phyloP scores from a whole-genome alignment of 1,140 invertebrate species.

The Drosophila ficusphila region DNA sequence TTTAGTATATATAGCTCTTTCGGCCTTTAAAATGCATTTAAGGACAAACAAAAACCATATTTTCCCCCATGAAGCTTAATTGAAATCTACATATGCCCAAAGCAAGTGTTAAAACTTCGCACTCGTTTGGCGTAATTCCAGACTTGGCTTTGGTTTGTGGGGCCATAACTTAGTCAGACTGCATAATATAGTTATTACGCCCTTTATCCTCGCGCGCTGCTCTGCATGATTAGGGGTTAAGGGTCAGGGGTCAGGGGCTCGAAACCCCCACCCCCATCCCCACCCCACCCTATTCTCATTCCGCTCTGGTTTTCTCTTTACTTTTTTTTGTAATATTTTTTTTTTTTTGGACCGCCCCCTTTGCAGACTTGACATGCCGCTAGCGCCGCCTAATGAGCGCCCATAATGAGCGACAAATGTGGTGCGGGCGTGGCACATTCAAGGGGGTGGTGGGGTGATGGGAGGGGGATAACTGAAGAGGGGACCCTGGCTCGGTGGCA shows the following conservation, averaged over 20 bases:
- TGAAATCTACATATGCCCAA: no score
- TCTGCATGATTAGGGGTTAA: constrained; percentile 32
- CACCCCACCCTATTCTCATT: neutral
- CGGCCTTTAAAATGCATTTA: no score
- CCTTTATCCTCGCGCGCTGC: constrained; percentile 8
- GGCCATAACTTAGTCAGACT: constrained; percentile 23
- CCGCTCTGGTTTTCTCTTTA: no score
- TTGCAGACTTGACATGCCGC: constrained; percentile 69
- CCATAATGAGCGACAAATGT: constrained; percentile 71
- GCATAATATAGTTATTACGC: constrained; percentile 42
- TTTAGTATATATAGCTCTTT: no score
- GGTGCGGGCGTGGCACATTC: neutral
- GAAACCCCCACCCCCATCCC: no score
- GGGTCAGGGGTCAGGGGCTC: constrained; percentile 24
- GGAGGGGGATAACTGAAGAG: neutral
- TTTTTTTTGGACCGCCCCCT: neutral
- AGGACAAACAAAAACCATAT: no score
- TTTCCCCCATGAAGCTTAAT: no score
- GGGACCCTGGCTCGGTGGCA: neutral
- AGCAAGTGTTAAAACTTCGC: neutral
- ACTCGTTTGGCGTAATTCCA: neutral
- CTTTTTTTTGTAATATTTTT: no score
- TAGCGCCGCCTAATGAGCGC: constrained; percentile 76
- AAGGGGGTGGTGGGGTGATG: neutral
- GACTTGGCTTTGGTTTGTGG: neutral